Conservation (phyloP, 2,113 vertebrate species). For the Trochalopteron elliotii region DNA sequence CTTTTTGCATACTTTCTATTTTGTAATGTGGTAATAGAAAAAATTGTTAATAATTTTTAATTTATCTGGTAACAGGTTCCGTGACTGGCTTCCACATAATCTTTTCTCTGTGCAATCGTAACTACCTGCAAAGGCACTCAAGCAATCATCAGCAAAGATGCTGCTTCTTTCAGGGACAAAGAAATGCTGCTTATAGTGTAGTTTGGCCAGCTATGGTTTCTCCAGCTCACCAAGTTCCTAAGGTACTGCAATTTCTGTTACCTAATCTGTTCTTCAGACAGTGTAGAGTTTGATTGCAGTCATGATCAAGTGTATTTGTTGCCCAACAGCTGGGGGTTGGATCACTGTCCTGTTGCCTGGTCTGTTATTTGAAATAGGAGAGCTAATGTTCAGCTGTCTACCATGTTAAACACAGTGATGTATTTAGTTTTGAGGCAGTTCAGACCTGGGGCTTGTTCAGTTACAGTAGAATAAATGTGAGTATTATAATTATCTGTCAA, state of each 20-base stretch:
- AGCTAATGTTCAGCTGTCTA: slow-evolving; percentile 28
- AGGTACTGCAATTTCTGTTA: slow-evolving; percentile 75
- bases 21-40: slow-evolving; percentile 18
- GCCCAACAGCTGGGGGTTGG: slow-evolving; percentile 28
- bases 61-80: slow-evolving; percentile 70
- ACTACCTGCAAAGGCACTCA: slow-evolving; percentile 68
- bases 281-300: slow-evolving; percentile 35
- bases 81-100: slow-evolving; percentile 45
- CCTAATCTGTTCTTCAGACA: slow-evolving; percentile 57
- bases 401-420: background rate
- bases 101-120: slow-evolving; percentile 61
- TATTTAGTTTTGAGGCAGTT: slow-evolving; percentile 31
- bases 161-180: slow-evolving; percentile 74
- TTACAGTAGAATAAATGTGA: background rate
- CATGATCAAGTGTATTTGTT: slow-evolving; percentile 32
- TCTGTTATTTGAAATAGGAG: slow-evolving; percentile 54
- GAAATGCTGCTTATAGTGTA: slow-evolving; percentile 69
- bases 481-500: background rate
- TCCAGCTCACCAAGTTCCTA: slow-evolving; percentile 76
- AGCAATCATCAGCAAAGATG: slow-evolving; percentile 76
- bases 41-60: slow-evolving; percentile 37
- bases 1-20: slow-evolving; percentile 22
- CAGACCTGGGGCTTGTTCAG: background rate
- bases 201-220: slow-evolving; percentile 79
- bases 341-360: slow-evolving; percentile 44